phyloP scores from a whole-genome alignment of 2,113 vertebrate species.

The Nannospalax galili region DNA sequence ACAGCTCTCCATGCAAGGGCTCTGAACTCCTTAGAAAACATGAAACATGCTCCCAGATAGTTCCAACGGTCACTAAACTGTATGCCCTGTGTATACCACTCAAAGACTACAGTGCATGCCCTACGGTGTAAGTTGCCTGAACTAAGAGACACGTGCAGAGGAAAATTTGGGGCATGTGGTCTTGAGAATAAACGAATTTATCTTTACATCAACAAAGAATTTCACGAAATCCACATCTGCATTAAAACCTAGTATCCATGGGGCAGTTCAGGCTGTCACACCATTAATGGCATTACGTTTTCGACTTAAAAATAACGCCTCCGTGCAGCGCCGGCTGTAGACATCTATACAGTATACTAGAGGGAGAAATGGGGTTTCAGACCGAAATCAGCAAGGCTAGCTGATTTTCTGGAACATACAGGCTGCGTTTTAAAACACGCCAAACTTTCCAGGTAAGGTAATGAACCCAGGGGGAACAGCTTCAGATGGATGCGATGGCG shows the following conservation, averaged over 20 bases:
- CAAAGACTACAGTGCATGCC: slow-evolving; percentile 5
- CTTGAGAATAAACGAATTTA: neutral
- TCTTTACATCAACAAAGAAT: neutral
- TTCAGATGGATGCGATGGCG: neutral
- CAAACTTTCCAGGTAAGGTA: neutral
- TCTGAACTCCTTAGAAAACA: slow-evolving; percentile 76
- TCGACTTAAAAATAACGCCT: neutral
- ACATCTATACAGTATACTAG: neutral
- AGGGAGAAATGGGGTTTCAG: neutral
- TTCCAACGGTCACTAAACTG: slow-evolving; percentile 44
- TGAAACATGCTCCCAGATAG: slow-evolving; percentile 64
- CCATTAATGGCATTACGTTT: neutral
- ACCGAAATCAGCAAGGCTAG: neutral
- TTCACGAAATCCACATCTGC: neutral
- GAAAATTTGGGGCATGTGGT: neutral
- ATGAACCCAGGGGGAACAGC: neutral
- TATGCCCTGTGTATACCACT: slow-evolving; percentile 28
- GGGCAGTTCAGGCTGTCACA: neutral
- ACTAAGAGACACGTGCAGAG: neutral
- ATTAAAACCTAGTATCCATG: neutral
- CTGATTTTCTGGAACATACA: neutral
- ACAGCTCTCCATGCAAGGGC: slow-evolving; percentile 81
- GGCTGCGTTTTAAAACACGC: neutral
- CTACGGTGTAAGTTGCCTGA: slow-evolving; percentile 5
- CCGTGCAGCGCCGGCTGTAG: neutral